A percentile compares a stretch with the other conserved stretches of the same genome.
These are phyloP conservation scores for Blastobasis adustella DNA, from an alignment of 2,888 invertebrate species.

Conservation along the genomic window DNA sequence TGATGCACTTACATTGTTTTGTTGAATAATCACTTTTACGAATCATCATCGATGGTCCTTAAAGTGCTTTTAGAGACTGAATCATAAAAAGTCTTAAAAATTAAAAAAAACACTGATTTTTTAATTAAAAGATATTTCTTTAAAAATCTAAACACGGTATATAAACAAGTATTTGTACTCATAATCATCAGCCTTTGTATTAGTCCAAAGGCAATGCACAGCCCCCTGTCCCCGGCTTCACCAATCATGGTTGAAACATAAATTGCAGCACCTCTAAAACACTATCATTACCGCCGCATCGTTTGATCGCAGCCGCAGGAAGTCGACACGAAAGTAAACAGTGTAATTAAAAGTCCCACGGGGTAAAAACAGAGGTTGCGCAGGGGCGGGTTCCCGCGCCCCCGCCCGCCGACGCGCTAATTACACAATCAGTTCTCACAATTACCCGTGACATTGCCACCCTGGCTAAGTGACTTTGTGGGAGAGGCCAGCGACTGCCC, in stretches of 20 bases:
- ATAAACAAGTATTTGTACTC: too few species aligned
- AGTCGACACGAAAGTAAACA: conserved; percentile 24
- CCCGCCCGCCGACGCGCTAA: conserved; percentile 63
- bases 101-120: too few species aligned
- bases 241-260: too few species aligned
- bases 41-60: conserved; percentile 36
- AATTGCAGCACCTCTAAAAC: background rate
- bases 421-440: conserved; percentile 72
- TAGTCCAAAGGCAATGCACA: too few species aligned
- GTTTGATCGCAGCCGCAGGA: too few species aligned
- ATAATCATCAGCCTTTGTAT: too few species aligned
- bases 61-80: conserved; percentile 9
- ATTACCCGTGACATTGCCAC: conserved; percentile 43
- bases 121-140: too few species aligned
- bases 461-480: too few species aligned
- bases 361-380: conserved; percentile 45
- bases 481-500: conserved; percentile 16
- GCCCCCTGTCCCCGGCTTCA: too few species aligned
- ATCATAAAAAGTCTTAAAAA: too few species aligned
- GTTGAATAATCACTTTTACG: conserved; percentile 36
- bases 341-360: conserved; percentile 65
- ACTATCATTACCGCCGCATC: background rate
- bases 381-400: conserved; percentile 52
- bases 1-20: conserved; percentile 57
- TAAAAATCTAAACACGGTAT: too few species aligned